phyloP scores from a whole-genome alignment of 2,888 invertebrate genomes.

The Caenorhabditis wallacei region DNA sequence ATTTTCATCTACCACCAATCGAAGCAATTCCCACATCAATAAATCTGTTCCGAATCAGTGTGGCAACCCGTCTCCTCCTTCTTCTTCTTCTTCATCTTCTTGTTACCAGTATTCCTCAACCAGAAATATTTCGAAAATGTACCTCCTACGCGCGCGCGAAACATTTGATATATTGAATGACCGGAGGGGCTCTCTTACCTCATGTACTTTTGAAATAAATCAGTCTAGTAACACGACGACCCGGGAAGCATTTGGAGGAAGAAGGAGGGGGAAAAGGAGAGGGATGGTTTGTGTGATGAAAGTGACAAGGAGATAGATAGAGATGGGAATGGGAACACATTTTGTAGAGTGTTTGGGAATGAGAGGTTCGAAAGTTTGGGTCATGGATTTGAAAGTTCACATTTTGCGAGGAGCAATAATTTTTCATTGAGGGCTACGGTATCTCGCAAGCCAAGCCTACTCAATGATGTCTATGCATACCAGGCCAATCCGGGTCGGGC shows the following conservation, averaged over 20 bases:
- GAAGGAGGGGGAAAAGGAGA: no score
- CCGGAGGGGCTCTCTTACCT: constrained; percentile 8
- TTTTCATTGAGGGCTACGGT: no score
- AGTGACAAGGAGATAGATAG: background rate
- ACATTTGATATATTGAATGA: constrained; percentile 36
- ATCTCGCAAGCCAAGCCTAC: no score
- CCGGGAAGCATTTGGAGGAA: constrained; percentile 20
- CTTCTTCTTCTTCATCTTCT: no score
- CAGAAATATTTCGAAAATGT: constrained; percentile 24
- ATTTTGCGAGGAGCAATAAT: no score
- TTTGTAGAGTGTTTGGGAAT: background rate
- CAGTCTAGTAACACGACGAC: background rate
- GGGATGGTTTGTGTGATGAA: background rate
- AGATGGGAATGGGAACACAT: constrained; percentile 10
- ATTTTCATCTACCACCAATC: no score
- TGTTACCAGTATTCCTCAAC: background rate
- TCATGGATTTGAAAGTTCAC: no score
- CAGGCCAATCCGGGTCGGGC: no score
- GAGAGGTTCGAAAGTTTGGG: background rate
- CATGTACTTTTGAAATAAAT: constrained; percentile 46
- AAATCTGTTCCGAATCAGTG: constrained; percentile 23
- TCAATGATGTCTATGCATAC: no score
- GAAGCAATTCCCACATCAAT: constrained; percentile 19
- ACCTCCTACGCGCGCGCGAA: constrained; percentile 28
- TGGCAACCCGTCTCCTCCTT: background rate